Evolutionary conservation across 2,797 vertebrate species (phyloP), one percentile per base, ranked within the genome.

Genomic region (Aplochiton taeniatus): DNA sequence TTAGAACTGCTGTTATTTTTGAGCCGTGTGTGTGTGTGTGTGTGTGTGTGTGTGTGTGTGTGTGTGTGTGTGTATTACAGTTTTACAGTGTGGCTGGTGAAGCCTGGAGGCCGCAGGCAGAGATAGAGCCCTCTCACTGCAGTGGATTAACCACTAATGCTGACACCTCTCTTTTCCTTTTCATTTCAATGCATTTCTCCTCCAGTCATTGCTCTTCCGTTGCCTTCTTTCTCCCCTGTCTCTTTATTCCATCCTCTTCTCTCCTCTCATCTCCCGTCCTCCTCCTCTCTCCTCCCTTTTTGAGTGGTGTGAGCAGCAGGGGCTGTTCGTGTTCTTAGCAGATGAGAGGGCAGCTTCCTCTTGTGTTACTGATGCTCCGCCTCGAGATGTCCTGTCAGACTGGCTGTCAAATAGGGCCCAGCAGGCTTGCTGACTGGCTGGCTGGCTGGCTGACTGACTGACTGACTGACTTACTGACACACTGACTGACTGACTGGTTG

Each of bases 61-160:
- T 55, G 19, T 9, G 6, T 31, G 8, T 17, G 50, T 52, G 14
- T n/a, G 14, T 52, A 9, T n/a, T 51, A n/a, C n/a, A 14, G 49
- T 52, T 18, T 11, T 59, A 10, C 75, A 70, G 76, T 74, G 71
- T 71, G 73, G 69, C 76, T 78, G 44, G 64, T 67, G 51, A 77
- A 85, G 72, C 81, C 79, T 54, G 17, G 74, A 85, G 86, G 85
- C 85, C 85, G 65, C 78, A 72, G 82, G 82, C 82, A 74, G 79
- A 81, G 74, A 83, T 78, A 79, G 79, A 78, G 80, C 70, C 67
- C 86, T 80, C 82, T 83, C 78, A 85, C 86, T 89, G 89, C 88
- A 87, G 86, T 88, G 86, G 87, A 90, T 90, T 89, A 89, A 69
- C 84, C 59, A 73, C 76, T 87, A 85, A 86, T 85, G 84, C 88